phyloP scores from a whole-genome alignment of 2,888 invertebrate genomes.

The Diarsia brunnea region DNA sequence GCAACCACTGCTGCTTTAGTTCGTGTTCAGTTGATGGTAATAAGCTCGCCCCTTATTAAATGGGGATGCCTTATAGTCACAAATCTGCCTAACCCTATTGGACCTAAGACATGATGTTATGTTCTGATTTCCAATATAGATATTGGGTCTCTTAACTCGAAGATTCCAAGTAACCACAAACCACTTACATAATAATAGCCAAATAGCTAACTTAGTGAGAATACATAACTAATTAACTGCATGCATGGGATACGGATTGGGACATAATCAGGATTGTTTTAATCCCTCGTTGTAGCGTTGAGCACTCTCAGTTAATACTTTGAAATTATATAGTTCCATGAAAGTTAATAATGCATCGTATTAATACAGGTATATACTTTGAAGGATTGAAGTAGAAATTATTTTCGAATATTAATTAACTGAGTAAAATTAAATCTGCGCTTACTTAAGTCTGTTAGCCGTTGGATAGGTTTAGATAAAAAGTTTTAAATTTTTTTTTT shows the following conservation, averaged over 20 bases:
- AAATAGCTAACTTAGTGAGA: neutral
- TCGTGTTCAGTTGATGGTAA: neutral
- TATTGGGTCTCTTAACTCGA: neutral
- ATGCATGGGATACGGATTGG: neutral
- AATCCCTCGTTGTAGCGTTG: neutral
- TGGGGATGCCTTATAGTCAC: neutral
- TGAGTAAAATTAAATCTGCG: neutral
- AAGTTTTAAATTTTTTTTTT: too few species aligned
- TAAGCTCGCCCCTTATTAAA: neutral
- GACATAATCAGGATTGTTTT: neutral
- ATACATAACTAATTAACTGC: constrained; percentile 22
- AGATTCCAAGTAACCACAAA: neutral
- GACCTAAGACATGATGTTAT: neutral
- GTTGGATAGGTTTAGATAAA: neutral
- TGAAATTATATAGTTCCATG: neutral
- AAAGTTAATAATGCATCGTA: neutral
- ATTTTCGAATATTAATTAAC: neutral
- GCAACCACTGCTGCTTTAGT: neutral
- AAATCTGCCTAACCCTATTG: neutral
- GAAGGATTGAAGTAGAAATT: neutral
- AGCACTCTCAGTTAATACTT: constrained; percentile 5
- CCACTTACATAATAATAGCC: neutral
- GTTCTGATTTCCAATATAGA: neutral
- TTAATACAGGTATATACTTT: neutral
- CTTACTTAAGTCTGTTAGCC: neutral